Evolutionary conservation across 2,797 vertebrate genomes (phyloP).

Genomic region (Leptodactylus fallax): DNA sequence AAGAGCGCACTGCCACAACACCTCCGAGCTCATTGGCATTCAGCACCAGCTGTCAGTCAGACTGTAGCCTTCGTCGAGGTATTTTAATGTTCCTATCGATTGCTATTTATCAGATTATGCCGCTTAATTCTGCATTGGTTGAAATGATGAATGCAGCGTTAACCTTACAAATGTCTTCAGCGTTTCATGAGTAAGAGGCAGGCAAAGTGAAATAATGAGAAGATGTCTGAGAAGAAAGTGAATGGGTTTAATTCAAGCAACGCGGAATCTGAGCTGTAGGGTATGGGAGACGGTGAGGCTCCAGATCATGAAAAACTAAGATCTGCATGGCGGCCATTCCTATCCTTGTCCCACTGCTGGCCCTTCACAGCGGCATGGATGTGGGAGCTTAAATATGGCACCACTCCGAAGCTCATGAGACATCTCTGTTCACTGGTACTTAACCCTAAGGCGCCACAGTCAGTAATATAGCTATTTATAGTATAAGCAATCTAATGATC

Average conservation of each 20-base stretch:
- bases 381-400: too few relatives aligned
- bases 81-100: conserved; percentile 53
- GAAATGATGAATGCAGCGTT: conserved; percentile 39
- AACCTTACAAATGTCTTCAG: conserved; percentile 48
- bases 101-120: conserved; percentile 48
- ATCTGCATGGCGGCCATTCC: too few relatives aligned
- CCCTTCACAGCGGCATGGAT: too few relatives aligned
- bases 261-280: background rate
- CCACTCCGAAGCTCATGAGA: too few relatives aligned
- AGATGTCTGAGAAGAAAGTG: background rate
- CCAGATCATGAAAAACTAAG: too few relatives aligned
- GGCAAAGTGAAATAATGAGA: conserved; percentile 15
- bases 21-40: conserved; percentile 42
- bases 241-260: conserved; percentile 1
- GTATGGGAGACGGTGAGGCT: too few relatives aligned
- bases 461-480: too few relatives aligned
- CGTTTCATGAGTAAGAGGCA: conserved; percentile 28
- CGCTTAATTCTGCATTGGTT: conserved; percentile 34
- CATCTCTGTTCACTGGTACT: too few relatives aligned
- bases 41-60: conserved; percentile 36
- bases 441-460: too few relatives aligned
- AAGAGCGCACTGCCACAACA: conserved; percentile 2
- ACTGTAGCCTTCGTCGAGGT: conserved; percentile 37
- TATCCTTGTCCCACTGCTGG: too few relatives aligned
- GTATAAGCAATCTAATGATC: too few relatives aligned